A percentile compares a stretch with the other conserved stretches of the same genome.
Conservation (phyloP, 2,113 vertebrate genomes). For the Zeus faber region DNA sequence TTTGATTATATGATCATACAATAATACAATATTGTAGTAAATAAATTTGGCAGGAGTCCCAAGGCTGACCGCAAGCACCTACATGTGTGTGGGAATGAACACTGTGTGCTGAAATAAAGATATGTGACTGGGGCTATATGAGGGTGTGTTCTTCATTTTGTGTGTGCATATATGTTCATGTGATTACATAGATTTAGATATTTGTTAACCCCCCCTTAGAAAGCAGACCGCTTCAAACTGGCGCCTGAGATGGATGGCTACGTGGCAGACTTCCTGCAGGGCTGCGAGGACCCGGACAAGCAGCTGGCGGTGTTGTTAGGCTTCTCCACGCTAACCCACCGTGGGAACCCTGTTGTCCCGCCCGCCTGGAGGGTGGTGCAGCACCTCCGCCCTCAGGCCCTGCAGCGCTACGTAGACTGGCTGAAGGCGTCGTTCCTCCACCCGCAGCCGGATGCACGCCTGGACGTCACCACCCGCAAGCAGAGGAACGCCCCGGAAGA, state of each 20-base stretch:
- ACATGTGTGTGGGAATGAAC: too few species aligned
- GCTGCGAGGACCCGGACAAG: slow-evolving; percentile 74
- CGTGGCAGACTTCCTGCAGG: slow-evolving; percentile 77
- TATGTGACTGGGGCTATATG: too few species aligned
- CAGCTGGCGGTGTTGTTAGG: slow-evolving; percentile 80
- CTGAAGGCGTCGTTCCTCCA: slow-evolving; percentile 81
- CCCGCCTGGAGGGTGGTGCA: slow-evolving; percentile 80
- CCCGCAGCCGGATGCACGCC: slow-evolving; percentile 75
- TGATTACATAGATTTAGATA: background rate
- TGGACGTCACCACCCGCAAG: slow-evolving; percentile 84
- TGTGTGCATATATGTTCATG: too few species aligned
- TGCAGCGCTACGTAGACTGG: slow-evolving; percentile 82
- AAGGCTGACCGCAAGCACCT: too few species aligned
- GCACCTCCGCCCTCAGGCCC: slow-evolving; percentile 71
- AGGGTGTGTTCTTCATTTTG: too few species aligned
- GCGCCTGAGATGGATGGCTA: slow-evolving; percentile 87
- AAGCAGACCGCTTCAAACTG: slow-evolving; percentile 80
- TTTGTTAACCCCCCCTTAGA: slow-evolving; percentile 53
- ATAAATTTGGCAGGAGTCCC: too few species aligned
- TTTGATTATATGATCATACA: too few species aligned
- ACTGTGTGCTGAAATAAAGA: too few species aligned
- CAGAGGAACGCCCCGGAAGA: slow-evolving; percentile 75
- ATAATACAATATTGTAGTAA: too few species aligned
- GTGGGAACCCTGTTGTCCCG: slow-evolving; percentile 81
- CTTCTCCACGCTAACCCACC: slow-evolving; percentile 85